Evolutionary conservation across 2,888 invertebrate species (phyloP).

Genomic region (Caenorhabditis uteleia): DNA sequence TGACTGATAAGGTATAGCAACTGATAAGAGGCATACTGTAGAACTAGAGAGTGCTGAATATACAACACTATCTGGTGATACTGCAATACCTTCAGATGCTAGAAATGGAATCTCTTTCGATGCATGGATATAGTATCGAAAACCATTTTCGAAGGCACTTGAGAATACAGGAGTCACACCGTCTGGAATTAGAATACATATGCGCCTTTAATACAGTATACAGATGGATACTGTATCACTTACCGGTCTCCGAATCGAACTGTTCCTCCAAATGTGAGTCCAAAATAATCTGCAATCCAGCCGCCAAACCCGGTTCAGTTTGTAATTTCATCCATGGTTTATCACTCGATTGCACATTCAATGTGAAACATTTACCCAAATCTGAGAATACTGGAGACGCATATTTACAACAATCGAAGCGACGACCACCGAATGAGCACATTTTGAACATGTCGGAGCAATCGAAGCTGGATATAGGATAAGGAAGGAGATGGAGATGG

Average conservation of each 20-base stretch:
- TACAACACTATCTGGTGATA: constrained; percentile 56
- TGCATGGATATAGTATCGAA: constrained; percentile 63
- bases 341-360: constrained; percentile 49
- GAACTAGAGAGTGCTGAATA: constrained; percentile 45
- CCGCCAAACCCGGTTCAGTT: constrained; percentile 57
- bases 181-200: too few relatives aligned
- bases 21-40: constrained; percentile 6
- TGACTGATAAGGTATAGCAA: not conserved
- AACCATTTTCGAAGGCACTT: constrained; percentile 64
- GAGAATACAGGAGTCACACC: constrained; percentile 49
- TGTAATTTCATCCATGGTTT: constrained; percentile 59
- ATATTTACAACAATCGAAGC: constrained; percentile 60
- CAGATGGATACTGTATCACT: not conserved
- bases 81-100: constrained; percentile 62
- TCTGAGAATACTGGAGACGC: constrained; percentile 61
- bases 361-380: constrained; percentile 62
- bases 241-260: constrained; percentile 37
- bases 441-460: constrained; percentile 59
- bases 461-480: constrained; percentile 39
- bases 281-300: constrained; percentile 59
- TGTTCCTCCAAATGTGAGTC: constrained; percentile 63
- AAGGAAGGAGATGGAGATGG: not conserved
- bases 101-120: constrained; percentile 55
- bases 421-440: constrained; percentile 59
- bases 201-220: constrained; percentile 6